Conservation (phyloP, 1,140 invertebrate genomes). For the Caerostris darwini region DNA sequence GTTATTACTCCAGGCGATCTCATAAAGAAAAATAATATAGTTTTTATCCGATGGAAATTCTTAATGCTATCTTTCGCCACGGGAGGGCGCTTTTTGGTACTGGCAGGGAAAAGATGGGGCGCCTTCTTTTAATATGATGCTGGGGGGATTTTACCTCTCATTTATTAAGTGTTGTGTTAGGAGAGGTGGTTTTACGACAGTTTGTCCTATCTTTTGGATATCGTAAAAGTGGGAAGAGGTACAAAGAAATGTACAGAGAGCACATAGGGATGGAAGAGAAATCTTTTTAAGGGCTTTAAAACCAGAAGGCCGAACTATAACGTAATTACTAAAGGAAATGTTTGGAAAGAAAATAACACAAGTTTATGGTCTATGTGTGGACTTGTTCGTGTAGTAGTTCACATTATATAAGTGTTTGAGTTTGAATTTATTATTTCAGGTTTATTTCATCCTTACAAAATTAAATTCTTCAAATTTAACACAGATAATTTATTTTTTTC, state of each 20-base stretch:
- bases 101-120: background rate
- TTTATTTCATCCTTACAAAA: too few relatives aligned
- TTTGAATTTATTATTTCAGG: too few relatives aligned
- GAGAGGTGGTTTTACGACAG: background rate
- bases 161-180: slow-evolving; percentile 21
- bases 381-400: background rate
- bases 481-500: too few relatives aligned
- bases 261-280: background rate
- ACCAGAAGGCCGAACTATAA: background rate
- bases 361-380: background rate
- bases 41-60: slow-evolving; percentile 2
- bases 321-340: background rate
- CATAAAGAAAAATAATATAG: background rate
- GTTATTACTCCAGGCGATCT: slow-evolving; percentile 1
- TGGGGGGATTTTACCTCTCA: slow-evolving; percentile 3
- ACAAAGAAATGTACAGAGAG: background rate
- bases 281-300: background rate
- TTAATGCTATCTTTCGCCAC: background rate
- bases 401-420: too few relatives aligned
- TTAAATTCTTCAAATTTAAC: too few relatives aligned
- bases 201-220: background rate
- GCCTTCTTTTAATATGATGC: slow-evolving; percentile 14
- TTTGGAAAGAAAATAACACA: background rate
- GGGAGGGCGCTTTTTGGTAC: slow-evolving; percentile 15
- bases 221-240: background rate